Conservation (phyloP, 2,797 vertebrate genomes). For the Lepilemur septentrionalis region DNA sequence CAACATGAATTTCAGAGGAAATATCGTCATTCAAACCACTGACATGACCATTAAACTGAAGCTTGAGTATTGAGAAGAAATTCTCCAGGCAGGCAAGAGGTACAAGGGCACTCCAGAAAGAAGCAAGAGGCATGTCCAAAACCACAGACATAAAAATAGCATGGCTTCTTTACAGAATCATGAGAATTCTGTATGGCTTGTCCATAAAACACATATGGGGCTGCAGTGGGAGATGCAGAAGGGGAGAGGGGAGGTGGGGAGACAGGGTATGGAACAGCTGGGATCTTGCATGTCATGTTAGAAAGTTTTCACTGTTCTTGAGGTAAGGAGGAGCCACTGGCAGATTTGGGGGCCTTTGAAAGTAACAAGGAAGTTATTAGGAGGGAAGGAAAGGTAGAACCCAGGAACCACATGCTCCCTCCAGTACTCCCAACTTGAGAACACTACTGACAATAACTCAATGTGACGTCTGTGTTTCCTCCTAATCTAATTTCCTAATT, state of each 20-base stretch:
- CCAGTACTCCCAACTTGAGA: background rate
- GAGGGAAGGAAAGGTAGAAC: background rate
- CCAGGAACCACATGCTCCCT: background rate
- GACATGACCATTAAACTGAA: background rate
- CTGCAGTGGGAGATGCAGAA: background rate
- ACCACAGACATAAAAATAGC: background rate
- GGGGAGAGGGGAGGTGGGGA: background rate
- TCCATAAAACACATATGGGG: accelerated
- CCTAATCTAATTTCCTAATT: constrained; percentile 68
- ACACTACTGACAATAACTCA: background rate
- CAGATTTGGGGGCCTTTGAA: background rate
- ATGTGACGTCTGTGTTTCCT: background rate
- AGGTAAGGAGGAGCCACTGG: background rate
- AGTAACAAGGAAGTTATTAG: background rate
- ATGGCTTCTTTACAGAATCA: background rate
- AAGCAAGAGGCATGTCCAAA: background rate
- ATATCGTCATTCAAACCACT: background rate
- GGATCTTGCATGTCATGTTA: background rate
- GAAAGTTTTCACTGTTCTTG: background rate
- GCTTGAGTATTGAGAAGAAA: background rate
- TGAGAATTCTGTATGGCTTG: background rate
- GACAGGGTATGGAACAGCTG: background rate
- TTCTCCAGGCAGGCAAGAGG: background rate
- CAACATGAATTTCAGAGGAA: background rate
- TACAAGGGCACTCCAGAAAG: background rate